Conservation (phyloP, 23 tunicate genomes). For the Trididemnum clinides region DNA sequence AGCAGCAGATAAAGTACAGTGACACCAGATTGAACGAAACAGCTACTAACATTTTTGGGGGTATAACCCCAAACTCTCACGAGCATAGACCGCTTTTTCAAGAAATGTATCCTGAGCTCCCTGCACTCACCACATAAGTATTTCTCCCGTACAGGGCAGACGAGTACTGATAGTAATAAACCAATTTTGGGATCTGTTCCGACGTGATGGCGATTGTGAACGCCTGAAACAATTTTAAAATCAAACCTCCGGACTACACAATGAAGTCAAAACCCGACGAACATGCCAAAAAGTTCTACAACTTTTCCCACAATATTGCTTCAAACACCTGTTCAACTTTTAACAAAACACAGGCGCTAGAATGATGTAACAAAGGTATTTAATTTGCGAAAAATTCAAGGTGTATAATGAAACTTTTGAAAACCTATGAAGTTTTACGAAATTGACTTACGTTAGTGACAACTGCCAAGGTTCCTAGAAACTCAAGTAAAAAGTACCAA, state of each 20-base stretch:
- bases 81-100: not conserved
- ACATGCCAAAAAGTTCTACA: not conserved
- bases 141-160: not conserved
- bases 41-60: not conserved
- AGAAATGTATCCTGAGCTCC: not conserved
- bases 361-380: not conserved
- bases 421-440: too few species aligned
- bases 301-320: not conserved
- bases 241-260: not conserved
- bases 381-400: not conserved
- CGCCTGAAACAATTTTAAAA: slow-evolving; percentile 51
- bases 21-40: too few species aligned
- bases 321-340: too few species aligned
- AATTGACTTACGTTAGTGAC: slow-evolving; percentile 93
- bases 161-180: slow-evolving; percentile 84
- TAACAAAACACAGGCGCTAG: not conserved
- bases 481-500: slow-evolving; percentile 39
- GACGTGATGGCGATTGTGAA: slow-evolving; percentile 89
- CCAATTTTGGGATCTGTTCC: slow-evolving; percentile 82
- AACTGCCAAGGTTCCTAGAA: slow-evolving; percentile 55
- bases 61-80: not conserved
- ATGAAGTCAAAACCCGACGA: not conserved
- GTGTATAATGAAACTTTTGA: too few species aligned
- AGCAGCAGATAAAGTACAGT: too few species aligned
- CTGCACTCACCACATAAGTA: slow-evolving; percentile 37